Base-by-base conservation (phyloP, 2,113 vertebrate species). In the Chrysemys picta region DNA sequence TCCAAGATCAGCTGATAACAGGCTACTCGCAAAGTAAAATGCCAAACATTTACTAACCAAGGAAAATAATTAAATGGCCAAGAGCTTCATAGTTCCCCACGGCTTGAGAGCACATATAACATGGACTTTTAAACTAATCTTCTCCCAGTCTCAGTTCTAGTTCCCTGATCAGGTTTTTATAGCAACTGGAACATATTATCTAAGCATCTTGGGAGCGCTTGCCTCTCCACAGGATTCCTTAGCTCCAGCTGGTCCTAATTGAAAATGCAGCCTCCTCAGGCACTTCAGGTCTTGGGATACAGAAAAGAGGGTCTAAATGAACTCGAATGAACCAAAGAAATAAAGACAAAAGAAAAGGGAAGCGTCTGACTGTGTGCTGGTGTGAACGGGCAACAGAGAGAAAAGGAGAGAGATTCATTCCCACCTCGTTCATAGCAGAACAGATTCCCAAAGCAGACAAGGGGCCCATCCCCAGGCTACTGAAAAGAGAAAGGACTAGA, bases 141-240 rank as follows among this genome's bases (percentile, higher is more conserved):
- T 69, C 84, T 82, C 57, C 27, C 13, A 24, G 1, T 59, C 45
- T 85, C 59, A 50, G 22, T 52, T 93, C 76, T 35, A 89, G 54
- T 27, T 75, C 35, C 80, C 80, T 72, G 50, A 72, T 84, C 88
- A 90, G 45, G 72, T 7, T 35, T 72, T 69, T 84, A n/a, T 79
- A 75, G 90, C 50, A 95, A 86, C 50, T 91, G 56, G 35, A 95
- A 79, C 14, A 50, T 52, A 85, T 92, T 92, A 84, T 11, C 62
- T 89, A 19, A 54, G 56, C 38, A 89, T 92, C 54, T 80, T 79
- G 13, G 52, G 31, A 54, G 62, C 84, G 87, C 84, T 22, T 82
- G 42, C 42, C 38, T 87, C n/a, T 89, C 45, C 82, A 81, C 86
- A 91, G 35, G 54, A 56, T 75, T 84, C 27, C 29, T 92, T 90